Base-by-base conservation (phyloP, 2,888 invertebrate species). In the Volucella inflata region DNA sequence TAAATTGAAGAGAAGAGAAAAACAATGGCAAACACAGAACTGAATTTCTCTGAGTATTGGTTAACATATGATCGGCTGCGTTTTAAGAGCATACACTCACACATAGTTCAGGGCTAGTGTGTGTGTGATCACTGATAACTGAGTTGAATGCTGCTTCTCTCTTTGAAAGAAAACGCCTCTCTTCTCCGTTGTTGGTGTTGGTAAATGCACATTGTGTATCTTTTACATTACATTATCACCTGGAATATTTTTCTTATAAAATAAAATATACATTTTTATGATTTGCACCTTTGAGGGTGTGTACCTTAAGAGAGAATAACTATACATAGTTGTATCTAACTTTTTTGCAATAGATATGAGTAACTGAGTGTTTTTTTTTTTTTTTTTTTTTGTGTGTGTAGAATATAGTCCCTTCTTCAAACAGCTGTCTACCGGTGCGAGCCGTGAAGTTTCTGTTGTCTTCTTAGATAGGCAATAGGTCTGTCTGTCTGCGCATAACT, bases 21-120 rank as follows among this genome's bases (percentile, higher is more conserved):
- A 74, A 64, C 64, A 71, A 79, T 65, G 75, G n/a, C n/a, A n/a
- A n/a, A n/a, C n/a, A 77, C 77, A 77, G 60, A 67, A 12, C 59
- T 2, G 1, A 0, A 0, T 11, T 38, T 21, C 8, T 16, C 8
- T 10, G 17, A 64, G 85, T 85, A 38, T 74, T 59, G 8, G 87
- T 65, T 36, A 87, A 74, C 87, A 87, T 87, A 87, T 87, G 87
- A 74, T 87, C 81, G 57, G 44, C 48, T 75, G 53, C 55, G 51
- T 16, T 80, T 30, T 77, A 85, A 85, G 81, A 81, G 84, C 14
- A 44, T 36, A 51, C 44, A 67, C 65, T 2, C 59, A 84, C 79
- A 46, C 78, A 72, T 42, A 10, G 6, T 12, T 8, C 8, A 53
- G 21, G 36, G n/a, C 46, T 17, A 10, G 16, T 72, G 80, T 81